Percentiles rank a stretch among this genome's conserved stretches.
phyloP scores from a whole-genome alignment of 1,140 invertebrate species.

The Nautilus pompilius region DNA sequence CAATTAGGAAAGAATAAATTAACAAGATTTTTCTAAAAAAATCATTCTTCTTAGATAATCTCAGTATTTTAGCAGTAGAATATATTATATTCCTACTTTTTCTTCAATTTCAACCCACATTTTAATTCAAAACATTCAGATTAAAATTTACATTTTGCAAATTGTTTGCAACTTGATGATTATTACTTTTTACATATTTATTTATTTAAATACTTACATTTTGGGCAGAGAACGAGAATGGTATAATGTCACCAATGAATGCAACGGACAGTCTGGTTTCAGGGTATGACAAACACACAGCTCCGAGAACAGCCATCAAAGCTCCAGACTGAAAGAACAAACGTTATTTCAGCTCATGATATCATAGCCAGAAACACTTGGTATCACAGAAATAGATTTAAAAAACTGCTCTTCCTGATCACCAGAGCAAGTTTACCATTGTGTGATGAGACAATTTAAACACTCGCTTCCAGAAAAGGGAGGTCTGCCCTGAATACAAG shows the following conservation, averaged over 20 bases:
- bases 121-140: too few relatives aligned
- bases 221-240: conserved; percentile 75
- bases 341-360: too few relatives aligned
- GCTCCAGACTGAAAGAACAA: conserved; percentile 78
- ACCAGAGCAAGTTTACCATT: background rate
- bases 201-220: conserved; percentile 62
- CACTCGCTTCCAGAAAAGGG: background rate
- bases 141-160: too few relatives aligned
- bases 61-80: too few relatives aligned
- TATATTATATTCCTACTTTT: too few relatives aligned
- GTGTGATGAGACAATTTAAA: background rate
- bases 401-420: background rate
- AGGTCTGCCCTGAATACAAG: conserved; percentile 1
- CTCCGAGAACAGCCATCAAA: conserved; percentile 84
- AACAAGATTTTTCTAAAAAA: too few relatives aligned
- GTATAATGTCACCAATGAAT: conserved; percentile 75
- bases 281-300: conserved; percentile 82
- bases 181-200: conserved; percentile 5
- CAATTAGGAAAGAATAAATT: too few relatives aligned
- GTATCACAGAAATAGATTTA: too few relatives aligned
- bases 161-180: conserved; percentile 1
- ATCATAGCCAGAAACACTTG: too few relatives aligned
- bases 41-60: too few relatives aligned
- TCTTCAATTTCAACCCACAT: too few relatives aligned
- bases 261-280: conserved; percentile 82